phyloP scores from a whole-genome alignment of 1,140 invertebrate genomes.

The Bathynomus jamesi region DNA sequence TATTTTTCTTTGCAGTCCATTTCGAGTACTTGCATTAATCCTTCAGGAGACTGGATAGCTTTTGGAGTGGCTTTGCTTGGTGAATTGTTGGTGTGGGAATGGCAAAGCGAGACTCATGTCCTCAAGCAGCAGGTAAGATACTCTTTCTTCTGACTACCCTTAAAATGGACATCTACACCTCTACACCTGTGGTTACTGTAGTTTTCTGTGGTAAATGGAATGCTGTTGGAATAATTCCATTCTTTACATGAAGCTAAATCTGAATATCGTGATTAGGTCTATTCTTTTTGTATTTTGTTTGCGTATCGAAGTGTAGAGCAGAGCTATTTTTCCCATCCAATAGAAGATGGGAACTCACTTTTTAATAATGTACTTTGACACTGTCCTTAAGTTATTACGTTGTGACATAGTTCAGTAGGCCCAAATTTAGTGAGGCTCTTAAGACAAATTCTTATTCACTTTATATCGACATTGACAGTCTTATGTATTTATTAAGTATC shows the following conservation, averaged over 20 bases:
- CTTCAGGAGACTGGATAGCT: slow-evolving; percentile 89
- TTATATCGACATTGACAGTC: too few species aligned
- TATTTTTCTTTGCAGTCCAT: slow-evolving; percentile 74
- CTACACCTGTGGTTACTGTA: neutral
- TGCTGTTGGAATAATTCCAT: neutral
- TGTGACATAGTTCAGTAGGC: too few species aligned
- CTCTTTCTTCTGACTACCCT: too few species aligned
- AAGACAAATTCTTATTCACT: too few species aligned
- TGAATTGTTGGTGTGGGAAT: slow-evolving; percentile 95
- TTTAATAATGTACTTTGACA: too few species aligned
- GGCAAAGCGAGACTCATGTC: slow-evolving; percentile 97
- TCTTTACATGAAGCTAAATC: neutral
- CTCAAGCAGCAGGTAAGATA: slow-evolving; percentile 77
- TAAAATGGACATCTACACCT: too few species aligned
- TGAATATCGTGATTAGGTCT: neutral
- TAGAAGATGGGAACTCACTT: too few species aligned
- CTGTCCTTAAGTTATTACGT: too few species aligned
- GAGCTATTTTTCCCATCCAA: neutral
- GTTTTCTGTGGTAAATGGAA: neutral
- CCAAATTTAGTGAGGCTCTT: too few species aligned
- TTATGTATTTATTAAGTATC: too few species aligned
- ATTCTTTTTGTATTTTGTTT: neutral
- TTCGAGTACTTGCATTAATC: slow-evolving; percentile 70
- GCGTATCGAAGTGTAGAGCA: neutral
- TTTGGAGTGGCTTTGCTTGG: slow-evolving; percentile 59